Evolutionary conservation across 2,888 invertebrate genomes (phyloP), one percentile per base, ranked within the genome.

Genomic region (Cheilosia urbana): DNA sequence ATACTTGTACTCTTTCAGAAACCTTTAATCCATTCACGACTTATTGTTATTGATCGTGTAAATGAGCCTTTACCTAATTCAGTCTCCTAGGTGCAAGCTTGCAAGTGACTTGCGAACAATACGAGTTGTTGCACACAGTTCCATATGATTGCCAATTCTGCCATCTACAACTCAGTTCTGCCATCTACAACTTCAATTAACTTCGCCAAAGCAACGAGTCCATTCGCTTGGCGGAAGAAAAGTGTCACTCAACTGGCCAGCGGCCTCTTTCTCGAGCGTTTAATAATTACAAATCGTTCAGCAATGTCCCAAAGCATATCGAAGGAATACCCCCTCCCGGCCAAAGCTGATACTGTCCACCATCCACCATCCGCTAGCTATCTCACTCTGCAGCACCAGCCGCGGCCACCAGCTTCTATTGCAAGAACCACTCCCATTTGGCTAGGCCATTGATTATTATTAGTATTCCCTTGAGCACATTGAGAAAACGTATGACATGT

Each of bases 251-350:
- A 78, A 55, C 78, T 57, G 63, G 57, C 72, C 62, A 63, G 42
- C 55, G 83, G 78, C 51, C 42, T 78, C 68, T 55, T 72, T 73
- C 66, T 78, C 62, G 72, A 77, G 63, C 71, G 71, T 68, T 72
- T 77, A 72, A 78, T 72, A 83, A 73, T 78, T 83, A 83, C 66
- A 83, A 78, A 78, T 83, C 82, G 57, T 72, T 73, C 51, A 63
- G 68, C 73, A 49, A 69, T 73, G 68, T 73, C 82, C 82, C 72
- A 82, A 65, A 78, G 77, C 82, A 42, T 68, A 83, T 57, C 51
- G 51, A 66, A 60, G 45, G 69, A 69, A 45, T 47, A 58, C 13
- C 51, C 2, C 58, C 68, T 27, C 55, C 55, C 15, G 11, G 19
- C 66, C 42, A 53, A 0, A 37, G 60, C 34, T 27, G 6, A 5